Conservation (phyloP, 2,113 vertebrate genomes). For the Bagarius yarrelli region DNA sequence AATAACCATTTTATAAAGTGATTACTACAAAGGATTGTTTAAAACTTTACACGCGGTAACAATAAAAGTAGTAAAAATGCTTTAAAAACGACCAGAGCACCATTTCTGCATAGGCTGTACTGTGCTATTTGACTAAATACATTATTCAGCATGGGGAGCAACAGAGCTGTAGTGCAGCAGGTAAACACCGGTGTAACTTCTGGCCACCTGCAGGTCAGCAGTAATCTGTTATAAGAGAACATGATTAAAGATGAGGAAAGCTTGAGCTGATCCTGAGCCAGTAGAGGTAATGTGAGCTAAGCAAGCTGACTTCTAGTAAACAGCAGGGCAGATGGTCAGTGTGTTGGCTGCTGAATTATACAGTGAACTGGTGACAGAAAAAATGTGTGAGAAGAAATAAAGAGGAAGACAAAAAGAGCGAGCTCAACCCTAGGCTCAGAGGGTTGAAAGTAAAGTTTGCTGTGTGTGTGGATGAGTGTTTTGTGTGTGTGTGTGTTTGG, state of each 20-base stretch:
- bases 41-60: background rate
- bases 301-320: constrained; percentile 13
- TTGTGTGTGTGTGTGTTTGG: background rate
- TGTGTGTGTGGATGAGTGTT: background rate
- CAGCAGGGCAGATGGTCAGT: constrained; percentile 33
- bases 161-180: constrained; percentile 10
- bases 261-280: constrained; percentile 5
- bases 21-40: background rate
- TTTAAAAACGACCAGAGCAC: background rate
- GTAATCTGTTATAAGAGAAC: background rate
- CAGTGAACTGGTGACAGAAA: constrained; percentile 48
- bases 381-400: background rate
- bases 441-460: background rate
- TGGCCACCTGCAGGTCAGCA: background rate
- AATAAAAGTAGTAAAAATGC: too few species aligned
- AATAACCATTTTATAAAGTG: too few species aligned
- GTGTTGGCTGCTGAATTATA: constrained; percentile 43
- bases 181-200: background rate
- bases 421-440: background rate
- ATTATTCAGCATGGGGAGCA: background rate
- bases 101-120: background rate
- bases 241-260: background rate
- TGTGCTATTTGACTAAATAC: background rate
- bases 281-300: constrained; percentile 34
- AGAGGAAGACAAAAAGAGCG: background rate